Percentiles rank a stretch among this genome's conserved stretches.
phyloP scores from a whole-genome alignment of 2,797 vertebrate species.

The Gambusia yucatana region DNA sequence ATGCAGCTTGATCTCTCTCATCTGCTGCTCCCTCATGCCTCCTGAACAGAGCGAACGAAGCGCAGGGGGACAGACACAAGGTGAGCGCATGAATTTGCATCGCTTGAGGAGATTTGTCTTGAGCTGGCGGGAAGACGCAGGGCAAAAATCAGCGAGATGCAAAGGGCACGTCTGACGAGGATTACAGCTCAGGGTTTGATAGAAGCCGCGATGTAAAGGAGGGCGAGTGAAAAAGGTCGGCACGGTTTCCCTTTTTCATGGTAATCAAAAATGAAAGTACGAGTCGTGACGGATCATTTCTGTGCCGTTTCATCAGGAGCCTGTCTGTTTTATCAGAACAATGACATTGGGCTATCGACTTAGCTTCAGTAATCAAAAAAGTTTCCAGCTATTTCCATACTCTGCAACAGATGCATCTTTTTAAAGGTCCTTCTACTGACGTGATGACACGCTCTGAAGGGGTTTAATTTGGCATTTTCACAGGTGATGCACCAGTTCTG shows the following conservation, averaged over 20 bases:
- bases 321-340: background rate
- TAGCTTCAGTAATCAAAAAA: background rate
- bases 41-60: slow-evolving; percentile 59
- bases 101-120: slow-evolving; percentile 14
- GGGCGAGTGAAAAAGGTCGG: slow-evolving; percentile 16
- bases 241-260: slow-evolving; percentile 9
- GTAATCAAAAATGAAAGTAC: slow-evolving; percentile 6
- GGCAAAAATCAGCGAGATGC: slow-evolving; percentile 17
- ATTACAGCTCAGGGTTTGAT: background rate
- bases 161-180: slow-evolving; percentile 8
- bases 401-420: background rate
- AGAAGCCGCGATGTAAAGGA: slow-evolving; percentile 1
- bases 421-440: background rate
- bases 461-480: background rate
- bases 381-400: background rate
- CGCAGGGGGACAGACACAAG: slow-evolving; percentile 26
- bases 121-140: background rate
- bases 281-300: background rate
- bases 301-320: background rate
- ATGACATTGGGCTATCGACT: background rate
- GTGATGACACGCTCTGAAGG: background rate
- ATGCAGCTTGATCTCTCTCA: slow-evolving; percentile 84
- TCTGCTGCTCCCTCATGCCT: slow-evolving; percentile 86
- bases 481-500: background rate
- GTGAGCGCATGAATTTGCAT: slow-evolving; percentile 31